Evolutionary conservation across 2,113 vertebrate genomes (phyloP).

Genomic region (Apodemus speciosus): DNA sequence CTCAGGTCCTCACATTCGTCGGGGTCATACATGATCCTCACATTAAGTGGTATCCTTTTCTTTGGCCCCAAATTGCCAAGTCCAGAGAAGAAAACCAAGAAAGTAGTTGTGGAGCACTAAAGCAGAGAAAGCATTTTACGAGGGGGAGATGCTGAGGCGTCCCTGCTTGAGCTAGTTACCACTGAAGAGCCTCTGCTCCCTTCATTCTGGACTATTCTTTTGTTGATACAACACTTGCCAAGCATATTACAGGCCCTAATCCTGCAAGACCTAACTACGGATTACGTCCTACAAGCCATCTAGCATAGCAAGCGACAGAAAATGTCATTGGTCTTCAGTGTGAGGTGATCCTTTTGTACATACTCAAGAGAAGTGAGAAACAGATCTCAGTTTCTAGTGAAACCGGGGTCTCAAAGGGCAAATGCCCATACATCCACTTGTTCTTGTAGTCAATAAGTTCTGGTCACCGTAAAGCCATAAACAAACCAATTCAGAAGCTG

Average conservation of each 20-base stretch:
- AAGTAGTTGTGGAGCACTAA: neutral
- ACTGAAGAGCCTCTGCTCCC: neutral
- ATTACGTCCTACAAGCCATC: neutral
- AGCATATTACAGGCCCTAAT: neutral
- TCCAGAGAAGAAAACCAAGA: conserved; percentile 26
- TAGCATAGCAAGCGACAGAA: neutral
- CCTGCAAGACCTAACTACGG: neutral
- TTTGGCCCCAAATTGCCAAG: conserved; percentile 32
- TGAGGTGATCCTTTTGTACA: neutral
- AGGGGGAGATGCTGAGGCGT: neutral
- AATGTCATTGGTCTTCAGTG: neutral
- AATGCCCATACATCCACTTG: neutral
- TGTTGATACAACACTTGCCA: conserved; percentile 12
- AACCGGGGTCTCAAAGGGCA: neutral
- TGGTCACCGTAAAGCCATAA: neutral
- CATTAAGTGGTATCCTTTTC: neutral
- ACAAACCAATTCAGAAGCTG: conserved; percentile 2
- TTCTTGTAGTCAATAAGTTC: neutral
- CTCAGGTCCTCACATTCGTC: neutral
- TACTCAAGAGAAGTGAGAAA: neutral
- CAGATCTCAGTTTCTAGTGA: neutral
- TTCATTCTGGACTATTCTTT: neutral
- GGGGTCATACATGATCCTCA: neutral
- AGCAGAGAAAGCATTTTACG: neutral
- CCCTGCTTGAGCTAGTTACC: neutral